Percentiles rank a stretch among this genome's conserved stretches.
phyloP scores from a whole-genome alignment of 2,797 vertebrate species.

The Brachyalestes nurse region DNA sequence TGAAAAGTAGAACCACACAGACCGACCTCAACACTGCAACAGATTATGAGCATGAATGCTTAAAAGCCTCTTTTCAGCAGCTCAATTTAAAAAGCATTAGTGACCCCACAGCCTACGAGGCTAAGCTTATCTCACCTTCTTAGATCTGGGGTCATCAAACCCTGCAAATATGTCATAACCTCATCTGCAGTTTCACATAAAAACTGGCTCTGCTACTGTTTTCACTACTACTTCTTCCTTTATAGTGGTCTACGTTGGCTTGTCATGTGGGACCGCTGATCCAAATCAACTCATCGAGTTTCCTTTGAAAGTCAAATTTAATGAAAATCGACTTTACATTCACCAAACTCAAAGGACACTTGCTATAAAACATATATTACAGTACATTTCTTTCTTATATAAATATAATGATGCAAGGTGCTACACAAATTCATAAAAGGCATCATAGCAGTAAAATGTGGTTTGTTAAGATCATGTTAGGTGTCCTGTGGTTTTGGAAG shows the following conservation, averaged over 20 bases:
- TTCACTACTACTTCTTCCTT: neutral
- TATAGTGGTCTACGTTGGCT: neutral
- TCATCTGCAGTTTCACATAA: conserved; percentile 3
- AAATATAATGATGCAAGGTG: conserved; percentile 20
- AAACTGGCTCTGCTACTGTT: neutral
- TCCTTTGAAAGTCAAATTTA: conserved; percentile 26
- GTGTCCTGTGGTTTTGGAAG: neutral
- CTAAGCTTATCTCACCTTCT: conserved; percentile 39
- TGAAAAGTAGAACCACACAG: conserved; percentile 51
- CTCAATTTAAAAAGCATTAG: conserved; percentile 62
- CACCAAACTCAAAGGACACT: conserved; percentile 22
- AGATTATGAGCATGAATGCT: conserved; percentile 55
- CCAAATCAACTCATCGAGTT: conserved; percentile 11
- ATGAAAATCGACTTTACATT: conserved; percentile 24
- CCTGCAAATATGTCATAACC: conserved; percentile 34
- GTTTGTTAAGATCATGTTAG: conserved; percentile 13
- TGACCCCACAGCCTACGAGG: conserved; percentile 29
- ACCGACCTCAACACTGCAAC: conserved; percentile 55
- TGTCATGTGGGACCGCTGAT: neutral
- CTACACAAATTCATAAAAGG: conserved; percentile 25
- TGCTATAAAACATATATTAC: conserved; percentile 32
- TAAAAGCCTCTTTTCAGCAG: conserved; percentile 57
- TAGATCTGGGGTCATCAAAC: conserved; percentile 34
- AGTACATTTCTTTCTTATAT: conserved; percentile 38
- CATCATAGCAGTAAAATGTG: neutral